A percentile compares a stretch with the other conserved stretches of the same genome.
These are phyloP conservation scores for Geopemphigus sp. DNA, from an alignment of 1,140 invertebrate genomes.

Conservation along the genomic window DNA sequence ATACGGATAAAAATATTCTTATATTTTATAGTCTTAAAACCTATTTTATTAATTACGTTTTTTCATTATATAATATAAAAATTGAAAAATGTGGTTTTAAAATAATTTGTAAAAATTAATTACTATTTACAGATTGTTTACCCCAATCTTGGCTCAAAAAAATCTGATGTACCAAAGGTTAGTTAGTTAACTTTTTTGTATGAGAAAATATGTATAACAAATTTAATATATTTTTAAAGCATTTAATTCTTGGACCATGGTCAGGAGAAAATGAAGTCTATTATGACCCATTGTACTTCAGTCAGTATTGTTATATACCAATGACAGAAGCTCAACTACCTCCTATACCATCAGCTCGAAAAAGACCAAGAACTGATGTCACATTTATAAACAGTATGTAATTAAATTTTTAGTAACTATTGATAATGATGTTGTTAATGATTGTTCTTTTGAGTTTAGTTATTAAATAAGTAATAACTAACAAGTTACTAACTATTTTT, in stretches of 20 bases:
- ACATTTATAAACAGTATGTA: conserved; percentile 43
- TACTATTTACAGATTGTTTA: conserved; percentile 41
- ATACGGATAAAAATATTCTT: too few species aligned
- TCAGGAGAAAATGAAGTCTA: conserved; percentile 34
- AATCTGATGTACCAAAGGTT: conserved; percentile 48
- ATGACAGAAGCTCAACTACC: conserved; percentile 50
- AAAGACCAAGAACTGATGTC: conserved; percentile 43
- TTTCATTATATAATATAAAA: too few species aligned
- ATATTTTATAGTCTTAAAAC: too few species aligned
- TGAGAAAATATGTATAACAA: neutral
- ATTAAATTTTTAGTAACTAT: too few species aligned
- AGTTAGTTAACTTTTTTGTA: conserved; percentile 5
- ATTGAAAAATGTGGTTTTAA: neutral
- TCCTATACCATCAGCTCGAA: conserved; percentile 42
- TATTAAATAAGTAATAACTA: too few species aligned
- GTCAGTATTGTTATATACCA: conserved; percentile 33
- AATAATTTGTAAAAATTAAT: conserved; percentile 11
- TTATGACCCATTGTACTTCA: conserved; percentile 42
- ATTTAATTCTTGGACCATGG: conserved; percentile 45
- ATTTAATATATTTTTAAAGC: conserved; percentile 34
- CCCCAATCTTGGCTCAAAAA: conserved; percentile 46
- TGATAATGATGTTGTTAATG: too few species aligned
- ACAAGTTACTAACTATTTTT: too few species aligned
- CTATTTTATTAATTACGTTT: too few species aligned
- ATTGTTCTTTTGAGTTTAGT: too few species aligned